Conservation (phyloP, 1,140 invertebrate genomes). For the Holcopasites calliopsidis region DNA sequence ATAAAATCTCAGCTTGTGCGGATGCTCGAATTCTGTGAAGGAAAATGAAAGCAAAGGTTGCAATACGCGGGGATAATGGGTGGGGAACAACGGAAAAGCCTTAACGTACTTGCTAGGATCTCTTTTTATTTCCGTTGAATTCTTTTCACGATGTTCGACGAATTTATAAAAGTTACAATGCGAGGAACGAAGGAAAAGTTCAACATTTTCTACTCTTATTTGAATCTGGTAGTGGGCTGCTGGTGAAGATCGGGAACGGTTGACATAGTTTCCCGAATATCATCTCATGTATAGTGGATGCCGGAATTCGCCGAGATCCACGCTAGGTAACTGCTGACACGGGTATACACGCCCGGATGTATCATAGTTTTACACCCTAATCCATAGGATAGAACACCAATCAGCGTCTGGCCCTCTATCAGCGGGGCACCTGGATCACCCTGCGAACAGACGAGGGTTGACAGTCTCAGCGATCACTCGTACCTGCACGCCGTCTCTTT, state of each 20-base stretch:
- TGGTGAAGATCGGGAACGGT: no score
- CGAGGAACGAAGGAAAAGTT: neutral
- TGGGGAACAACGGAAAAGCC: neutral
- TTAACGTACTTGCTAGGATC: neutral
- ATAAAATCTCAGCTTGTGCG: neutral
- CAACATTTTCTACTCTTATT: no score
- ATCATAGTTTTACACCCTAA: slow-evolving; percentile 83
- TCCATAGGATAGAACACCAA: slow-evolving; percentile 88
- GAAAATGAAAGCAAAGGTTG: neutral
- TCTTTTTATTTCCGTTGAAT: slow-evolving; percentile 12
- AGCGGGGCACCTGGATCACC: slow-evolving; percentile 83
- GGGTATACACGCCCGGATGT: slow-evolving; percentile 86
- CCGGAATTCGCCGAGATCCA: slow-evolving; percentile 75
- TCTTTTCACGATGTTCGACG: neutral
- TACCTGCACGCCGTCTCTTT: neutral
- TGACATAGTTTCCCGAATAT: slow-evolving; percentile 23
- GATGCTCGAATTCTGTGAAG: neutral
- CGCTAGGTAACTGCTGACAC: slow-evolving; percentile 82
- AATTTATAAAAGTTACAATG: slow-evolving; percentile 5
- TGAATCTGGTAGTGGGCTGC: no score
- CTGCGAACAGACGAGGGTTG: slow-evolving; percentile 51
- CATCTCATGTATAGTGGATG: slow-evolving; percentile 26
- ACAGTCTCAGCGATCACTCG: slow-evolving; percentile 36
- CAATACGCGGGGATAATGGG: neutral
- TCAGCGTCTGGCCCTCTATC: slow-evolving; percentile 79